Evolutionary conservation across 2,888 invertebrate genomes (phyloP).

Genomic region (Fragum fragum): DNA sequence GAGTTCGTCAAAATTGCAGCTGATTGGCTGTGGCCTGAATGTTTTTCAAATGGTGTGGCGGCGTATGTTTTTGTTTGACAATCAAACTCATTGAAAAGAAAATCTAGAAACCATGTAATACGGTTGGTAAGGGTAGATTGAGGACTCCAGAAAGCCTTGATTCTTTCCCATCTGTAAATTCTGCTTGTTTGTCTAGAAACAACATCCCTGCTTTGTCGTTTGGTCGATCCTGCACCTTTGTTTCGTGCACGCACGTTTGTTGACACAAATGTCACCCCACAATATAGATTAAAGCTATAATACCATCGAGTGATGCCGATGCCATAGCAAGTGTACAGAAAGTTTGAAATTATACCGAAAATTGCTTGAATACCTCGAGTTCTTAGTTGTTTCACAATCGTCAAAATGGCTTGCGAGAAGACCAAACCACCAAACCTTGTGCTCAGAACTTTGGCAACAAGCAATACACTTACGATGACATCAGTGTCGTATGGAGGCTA

Average conservation of each 20-base stretch:
- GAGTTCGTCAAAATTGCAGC: constrained; percentile 65
- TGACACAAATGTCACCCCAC: constrained; percentile 20
- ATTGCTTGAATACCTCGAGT: background rate
- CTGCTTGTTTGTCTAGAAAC: background rate
- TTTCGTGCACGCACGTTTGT: constrained; percentile 26
- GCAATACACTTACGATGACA: constrained; percentile 69
- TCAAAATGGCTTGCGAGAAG: constrained; percentile 8
- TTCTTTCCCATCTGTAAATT: constrained; percentile 5
- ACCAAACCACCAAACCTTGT: constrained; percentile 57
- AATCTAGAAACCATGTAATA: constrained; percentile 46
- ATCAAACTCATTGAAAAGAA: constrained; percentile 8
- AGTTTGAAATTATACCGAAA: background rate
- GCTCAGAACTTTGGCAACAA: constrained; percentile 71
- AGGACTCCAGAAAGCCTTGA: constrained; percentile 39
- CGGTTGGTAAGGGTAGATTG: constrained; percentile 22
- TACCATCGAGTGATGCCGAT: constrained; percentile 2
- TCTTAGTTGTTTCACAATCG: background rate
- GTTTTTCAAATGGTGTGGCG: constrained; percentile 83
- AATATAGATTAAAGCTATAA: background rate
- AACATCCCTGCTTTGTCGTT: constrained; percentile 9
- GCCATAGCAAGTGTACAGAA: background rate
- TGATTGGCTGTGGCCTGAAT: constrained; percentile 79
- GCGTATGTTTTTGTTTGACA: constrained; percentile 52
- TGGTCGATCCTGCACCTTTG: constrained; percentile 23
- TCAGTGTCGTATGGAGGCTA: constrained; percentile 46